Evolutionary conservation across 92 coral and sea anemone species (phyloP).

Genomic region (Parazoanthus darwini): DNA sequence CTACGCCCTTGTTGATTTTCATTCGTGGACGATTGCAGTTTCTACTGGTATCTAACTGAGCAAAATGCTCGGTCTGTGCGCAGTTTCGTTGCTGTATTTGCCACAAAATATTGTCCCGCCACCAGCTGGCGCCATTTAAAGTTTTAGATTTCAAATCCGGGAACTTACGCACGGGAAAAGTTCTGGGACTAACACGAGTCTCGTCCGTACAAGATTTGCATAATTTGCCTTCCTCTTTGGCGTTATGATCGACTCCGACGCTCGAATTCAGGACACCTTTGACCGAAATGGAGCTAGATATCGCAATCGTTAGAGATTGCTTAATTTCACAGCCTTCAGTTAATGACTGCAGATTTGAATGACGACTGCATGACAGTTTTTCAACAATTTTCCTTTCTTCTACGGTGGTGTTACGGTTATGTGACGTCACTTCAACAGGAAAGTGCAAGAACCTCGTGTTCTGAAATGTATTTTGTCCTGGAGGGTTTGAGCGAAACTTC

Average conservation of each 20-base stretch:
- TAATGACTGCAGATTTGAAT: background rate
- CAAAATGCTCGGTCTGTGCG: conserved; percentile 68
- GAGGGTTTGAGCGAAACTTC: conserved; percentile 52
- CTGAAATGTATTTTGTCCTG: background rate
- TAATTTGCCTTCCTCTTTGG: conserved; percentile 4
- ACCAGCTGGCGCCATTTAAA: conserved; percentile 62
- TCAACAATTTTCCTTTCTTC: background rate
- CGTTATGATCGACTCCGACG: background rate
- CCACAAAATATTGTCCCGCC: conserved; percentile 81
- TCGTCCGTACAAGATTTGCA: conserved; percentile 33
- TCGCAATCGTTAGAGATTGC: conserved; percentile 1
- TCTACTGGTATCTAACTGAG: conserved; percentile 58
- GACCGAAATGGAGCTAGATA: background rate
- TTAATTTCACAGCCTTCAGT: background rate
- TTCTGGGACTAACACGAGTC: conserved; percentile 14
- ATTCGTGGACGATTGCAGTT: conserved; percentile 49
- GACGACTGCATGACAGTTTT: background rate
- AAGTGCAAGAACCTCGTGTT: background rate
- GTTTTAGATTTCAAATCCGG: conserved; percentile 36
- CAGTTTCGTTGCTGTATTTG: conserved; percentile 73
- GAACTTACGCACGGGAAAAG: conserved; percentile 40
- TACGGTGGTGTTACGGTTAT: background rate
- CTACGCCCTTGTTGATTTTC: conserved; percentile 68
- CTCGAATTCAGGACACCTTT: background rate
- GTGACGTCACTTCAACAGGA: background rate